Conservation (phyloP, 2,113 vertebrate species). For the Terrapene triunguis region DNA sequence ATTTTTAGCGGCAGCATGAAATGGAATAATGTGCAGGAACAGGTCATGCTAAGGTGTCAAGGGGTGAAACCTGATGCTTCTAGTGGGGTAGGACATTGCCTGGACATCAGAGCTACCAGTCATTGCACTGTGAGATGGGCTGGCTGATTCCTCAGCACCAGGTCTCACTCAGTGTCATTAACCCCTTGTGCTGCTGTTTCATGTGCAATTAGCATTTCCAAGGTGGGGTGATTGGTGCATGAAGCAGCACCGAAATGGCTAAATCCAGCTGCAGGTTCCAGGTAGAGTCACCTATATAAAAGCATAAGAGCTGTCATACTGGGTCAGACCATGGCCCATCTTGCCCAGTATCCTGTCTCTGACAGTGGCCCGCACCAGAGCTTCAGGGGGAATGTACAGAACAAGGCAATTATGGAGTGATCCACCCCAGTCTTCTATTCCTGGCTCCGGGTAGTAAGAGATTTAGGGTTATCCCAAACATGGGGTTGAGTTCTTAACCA, state of each 20-base stretch:
- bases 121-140: neutral
- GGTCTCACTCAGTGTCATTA: neutral
- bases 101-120: neutral
- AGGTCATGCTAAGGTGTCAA: neutral
- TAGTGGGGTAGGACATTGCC: neutral
- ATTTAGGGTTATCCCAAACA: neutral
- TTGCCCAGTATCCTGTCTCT: too few relatives aligned
- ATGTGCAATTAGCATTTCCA: neutral
- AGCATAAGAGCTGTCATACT: neutral
- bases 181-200: neutral
- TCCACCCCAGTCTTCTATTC: neutral
- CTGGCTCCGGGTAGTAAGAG: neutral
- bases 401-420: neutral
- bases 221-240: neutral
- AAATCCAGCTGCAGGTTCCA: neutral
- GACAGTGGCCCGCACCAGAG: too few relatives aligned
- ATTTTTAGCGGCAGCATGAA: conserved; percentile 23
- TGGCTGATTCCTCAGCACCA: neutral
- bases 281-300: neutral
- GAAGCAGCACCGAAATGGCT: accelerated
- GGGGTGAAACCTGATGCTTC: neutral
- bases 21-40: neutral
- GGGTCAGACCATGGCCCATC: too few relatives aligned
- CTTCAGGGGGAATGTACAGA: neutral
- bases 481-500: neutral